A percentile compares a stretch with the other conserved stretches of the same genome.
These are phyloP conservation scores for Chrysolina americana DNA, from an alignment of 2,888 invertebrate species.

Conservation along the genomic window DNA sequence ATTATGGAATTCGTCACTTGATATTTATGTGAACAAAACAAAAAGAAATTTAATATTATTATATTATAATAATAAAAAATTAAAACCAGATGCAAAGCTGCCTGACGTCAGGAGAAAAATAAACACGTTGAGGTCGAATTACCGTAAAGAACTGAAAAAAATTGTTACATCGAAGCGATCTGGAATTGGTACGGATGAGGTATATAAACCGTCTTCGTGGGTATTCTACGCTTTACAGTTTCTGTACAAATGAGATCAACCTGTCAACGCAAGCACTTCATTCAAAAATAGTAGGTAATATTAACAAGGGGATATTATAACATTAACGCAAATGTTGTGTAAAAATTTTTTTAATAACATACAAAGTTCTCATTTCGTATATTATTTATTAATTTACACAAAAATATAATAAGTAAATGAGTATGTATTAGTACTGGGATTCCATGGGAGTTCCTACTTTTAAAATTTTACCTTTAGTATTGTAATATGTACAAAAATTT, in stretches of 20 bases:
- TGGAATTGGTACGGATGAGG: constrained; percentile 18
- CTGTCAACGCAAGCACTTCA: constrained; percentile 6
- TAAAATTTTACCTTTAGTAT: constrained; percentile 16
- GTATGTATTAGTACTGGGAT: neutral
- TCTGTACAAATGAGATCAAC: too few relatives aligned
- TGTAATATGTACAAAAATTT: constrained; percentile 23
- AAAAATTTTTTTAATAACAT: constrained; percentile 9
- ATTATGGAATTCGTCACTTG: constrained; percentile 32
- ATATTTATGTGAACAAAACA: constrained; percentile 31
- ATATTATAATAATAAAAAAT: too few relatives aligned
- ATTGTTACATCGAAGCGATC: too few relatives aligned
- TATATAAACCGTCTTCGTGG: constrained; percentile 17
- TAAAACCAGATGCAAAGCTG: too few relatives aligned
- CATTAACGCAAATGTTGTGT: neutral
- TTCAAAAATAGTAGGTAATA: constrained; percentile 11
- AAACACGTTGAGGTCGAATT: constrained; percentile 18
- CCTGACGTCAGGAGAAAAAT: constrained; percentile 26
- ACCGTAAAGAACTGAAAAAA: constrained; percentile 24
- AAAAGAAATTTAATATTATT: constrained; percentile 26
- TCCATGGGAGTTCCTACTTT: constrained; percentile 2
- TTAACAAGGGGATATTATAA: neutral
- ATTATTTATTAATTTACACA: neutral
- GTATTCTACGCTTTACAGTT: too few relatives aligned
- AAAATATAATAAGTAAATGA: neutral
- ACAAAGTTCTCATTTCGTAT: neutral